These are phyloP conservation scores for Nixonia krombeini DNA, from an alignment of 1,140 invertebrate genomes.

Conservation along the genomic window DNA sequence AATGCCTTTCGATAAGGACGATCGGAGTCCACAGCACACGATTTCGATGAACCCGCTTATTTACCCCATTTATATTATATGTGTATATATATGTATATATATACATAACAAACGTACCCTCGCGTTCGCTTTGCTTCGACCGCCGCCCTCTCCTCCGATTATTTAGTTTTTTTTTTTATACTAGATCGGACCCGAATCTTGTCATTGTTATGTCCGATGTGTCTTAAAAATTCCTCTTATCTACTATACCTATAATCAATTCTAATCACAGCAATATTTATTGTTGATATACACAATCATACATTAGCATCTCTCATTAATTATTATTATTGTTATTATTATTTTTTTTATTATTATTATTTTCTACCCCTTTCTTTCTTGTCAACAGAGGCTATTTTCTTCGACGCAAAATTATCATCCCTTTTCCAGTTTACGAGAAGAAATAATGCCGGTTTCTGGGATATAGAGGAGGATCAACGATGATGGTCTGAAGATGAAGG, in stretches of 20 bases:
- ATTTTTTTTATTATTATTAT: conserved; percentile 27
- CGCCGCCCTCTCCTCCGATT: conserved; percentile 13
- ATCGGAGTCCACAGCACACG: conserved; percentile 20
- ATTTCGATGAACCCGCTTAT: conserved; percentile 3
- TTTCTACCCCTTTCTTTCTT: conserved; percentile 22
- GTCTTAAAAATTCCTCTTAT: conserved; percentile 68
- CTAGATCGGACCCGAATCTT: conserved; percentile 22
- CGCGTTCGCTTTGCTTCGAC: conserved; percentile 17
- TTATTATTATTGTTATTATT: conserved; percentile 50
- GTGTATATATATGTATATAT: conserved; percentile 30
- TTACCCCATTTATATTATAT: conserved; percentile 13
- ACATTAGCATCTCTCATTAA: conserved; percentile 66
- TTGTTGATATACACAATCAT: conserved; percentile 73
- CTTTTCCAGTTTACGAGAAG: conserved; percentile 17
- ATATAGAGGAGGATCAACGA: conserved; percentile 26
- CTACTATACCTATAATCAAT: conserved; percentile 68
- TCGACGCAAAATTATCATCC: conserved; percentile 28
- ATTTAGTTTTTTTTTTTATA: conserved; percentile 18
- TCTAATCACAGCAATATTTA: conserved; percentile 73
- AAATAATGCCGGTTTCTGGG: conserved; percentile 14
- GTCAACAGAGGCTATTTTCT: conserved; percentile 42
- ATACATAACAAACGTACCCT: conserved; percentile 23
- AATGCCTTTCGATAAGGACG: conserved; percentile 45
- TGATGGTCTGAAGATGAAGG: conserved; percentile 11
- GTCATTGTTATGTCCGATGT: conserved; percentile 45